Evolutionary conservation across 2,888 invertebrate genomes (phyloP).

Genomic region (Ischnura elegans): DNA sequence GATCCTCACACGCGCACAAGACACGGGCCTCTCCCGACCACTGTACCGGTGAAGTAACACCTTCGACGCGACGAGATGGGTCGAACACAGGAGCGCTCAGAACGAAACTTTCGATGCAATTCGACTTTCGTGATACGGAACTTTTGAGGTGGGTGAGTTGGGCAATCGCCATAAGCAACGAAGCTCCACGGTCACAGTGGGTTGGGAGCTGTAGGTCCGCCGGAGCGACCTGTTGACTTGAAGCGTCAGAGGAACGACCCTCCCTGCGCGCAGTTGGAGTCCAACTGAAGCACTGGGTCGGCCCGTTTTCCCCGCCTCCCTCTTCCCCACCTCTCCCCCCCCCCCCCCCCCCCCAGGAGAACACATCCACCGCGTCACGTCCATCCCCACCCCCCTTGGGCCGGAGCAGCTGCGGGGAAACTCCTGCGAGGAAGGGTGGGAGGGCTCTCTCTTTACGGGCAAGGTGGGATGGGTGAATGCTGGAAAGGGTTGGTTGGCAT

Average conservation of each 20-base stretch:
- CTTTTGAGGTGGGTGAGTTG: neutral
- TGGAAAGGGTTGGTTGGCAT: slow-evolving; percentile 40
- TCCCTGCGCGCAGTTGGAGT: neutral
- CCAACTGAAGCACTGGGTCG: slow-evolving; percentile 56
- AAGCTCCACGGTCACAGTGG: too few species aligned
- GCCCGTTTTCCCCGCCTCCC: neutral
- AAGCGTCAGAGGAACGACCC: neutral
- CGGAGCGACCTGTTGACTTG: neutral
- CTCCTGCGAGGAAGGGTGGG: neutral
- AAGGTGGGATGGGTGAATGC: slow-evolving; percentile 18
- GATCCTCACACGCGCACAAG: neutral
- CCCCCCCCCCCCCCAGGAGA: neutral
- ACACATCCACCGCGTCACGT: slow-evolving; percentile 11
- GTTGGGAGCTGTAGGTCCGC: too few species aligned
- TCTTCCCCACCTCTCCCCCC: neutral
- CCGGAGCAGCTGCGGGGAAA: neutral
- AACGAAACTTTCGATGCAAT: neutral
- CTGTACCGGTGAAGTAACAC: too few species aligned
- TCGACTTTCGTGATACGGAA: neutral
- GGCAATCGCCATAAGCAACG: neutral
- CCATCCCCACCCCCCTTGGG: neutral
- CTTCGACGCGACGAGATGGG: neutral
- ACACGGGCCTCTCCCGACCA: neutral
- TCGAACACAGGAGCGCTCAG: neutral
- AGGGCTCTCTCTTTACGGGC: neutral